phyloP scores from a whole-genome alignment of 2,797 vertebrate genomes.

The Cottoperca gobio region DNA sequence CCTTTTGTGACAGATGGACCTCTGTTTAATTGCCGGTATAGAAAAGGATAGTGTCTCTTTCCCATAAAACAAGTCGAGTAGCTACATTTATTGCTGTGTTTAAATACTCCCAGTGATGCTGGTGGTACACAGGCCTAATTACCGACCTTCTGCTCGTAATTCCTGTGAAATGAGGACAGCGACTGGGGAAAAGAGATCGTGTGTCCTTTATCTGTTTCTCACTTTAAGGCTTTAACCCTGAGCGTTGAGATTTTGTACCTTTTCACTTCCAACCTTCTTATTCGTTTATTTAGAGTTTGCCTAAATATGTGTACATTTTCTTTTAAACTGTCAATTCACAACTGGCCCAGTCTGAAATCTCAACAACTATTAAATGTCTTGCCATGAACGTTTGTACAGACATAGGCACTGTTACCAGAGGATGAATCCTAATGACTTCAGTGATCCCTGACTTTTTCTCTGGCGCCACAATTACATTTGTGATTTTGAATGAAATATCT shows the following conservation, averaged over 20 bases:
- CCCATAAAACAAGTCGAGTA: slow-evolving; percentile 45
- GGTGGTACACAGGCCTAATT: slow-evolving; percentile 61
- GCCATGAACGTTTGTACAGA: not conserved
- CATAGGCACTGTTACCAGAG: too few relatives aligned
- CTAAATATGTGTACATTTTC: not conserved
- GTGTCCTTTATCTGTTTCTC: slow-evolving; percentile 42
- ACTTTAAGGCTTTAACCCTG: slow-evolving; percentile 22
- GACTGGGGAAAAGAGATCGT: slow-evolving; percentile 37
- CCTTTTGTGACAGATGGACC: slow-evolving; percentile 23
- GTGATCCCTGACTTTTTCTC: not conserved
- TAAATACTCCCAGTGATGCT: slow-evolving; percentile 58
- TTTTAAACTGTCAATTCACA: not conserved
- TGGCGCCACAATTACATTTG: not conserved
- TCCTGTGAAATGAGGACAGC: slow-evolving; percentile 70
- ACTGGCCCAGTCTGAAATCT: too few relatives aligned
- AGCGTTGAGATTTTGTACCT: not conserved
- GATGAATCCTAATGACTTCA: not conserved
- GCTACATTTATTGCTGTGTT: slow-evolving; percentile 54
- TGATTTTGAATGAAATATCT: not conserved
- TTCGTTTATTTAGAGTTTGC: not conserved
- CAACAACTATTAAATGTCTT: not conserved
- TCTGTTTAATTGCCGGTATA: not conserved
- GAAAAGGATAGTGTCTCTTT: slow-evolving; percentile 24
- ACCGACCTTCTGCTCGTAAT: slow-evolving; percentile 70
- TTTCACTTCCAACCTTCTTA: slow-evolving; percentile 8